Evolutionary conservation across 2,113 vertebrate genomes (phyloP).

Genomic region (Trichechus manatus): DNA sequence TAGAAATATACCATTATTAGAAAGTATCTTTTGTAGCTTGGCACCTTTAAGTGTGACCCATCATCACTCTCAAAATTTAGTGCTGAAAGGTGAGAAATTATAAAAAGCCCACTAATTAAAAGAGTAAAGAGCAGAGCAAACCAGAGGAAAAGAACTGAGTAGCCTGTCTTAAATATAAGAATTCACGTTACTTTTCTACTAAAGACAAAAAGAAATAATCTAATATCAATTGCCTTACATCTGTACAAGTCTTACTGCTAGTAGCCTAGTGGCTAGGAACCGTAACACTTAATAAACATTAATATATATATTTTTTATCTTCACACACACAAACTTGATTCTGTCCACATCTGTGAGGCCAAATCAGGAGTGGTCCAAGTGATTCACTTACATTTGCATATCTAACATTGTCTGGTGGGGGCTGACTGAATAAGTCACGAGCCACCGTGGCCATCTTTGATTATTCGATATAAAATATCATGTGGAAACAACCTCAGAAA

Average conservation of each 20-base stretch:
- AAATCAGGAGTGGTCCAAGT: not conserved
- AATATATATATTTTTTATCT: not conserved
- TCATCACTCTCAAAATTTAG: conserved; percentile 6
- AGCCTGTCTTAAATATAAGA: conserved; percentile 28
- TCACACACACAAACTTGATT: conserved; percentile 40
- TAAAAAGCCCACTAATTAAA: conserved; percentile 39
- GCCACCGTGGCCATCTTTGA: not conserved
- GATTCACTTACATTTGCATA: not conserved
- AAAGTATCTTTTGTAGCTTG: not conserved
- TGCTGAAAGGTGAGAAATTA: conserved; percentile 38
- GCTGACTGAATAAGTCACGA: not conserved
- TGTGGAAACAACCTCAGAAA: not conserved
- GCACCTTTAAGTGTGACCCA: not conserved
- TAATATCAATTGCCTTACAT: not conserved
- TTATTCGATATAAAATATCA: not conserved
- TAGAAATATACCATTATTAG: not conserved
- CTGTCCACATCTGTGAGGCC: not conserved
- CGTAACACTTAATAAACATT: conserved; percentile 35
- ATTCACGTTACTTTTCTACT: conserved; percentile 28
- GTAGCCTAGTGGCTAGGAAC: not conserved
- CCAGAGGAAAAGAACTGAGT: conserved; percentile 18
- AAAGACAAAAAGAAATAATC: conserved; percentile 10
- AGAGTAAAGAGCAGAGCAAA: conserved; percentile 25
- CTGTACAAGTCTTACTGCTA: not conserved
- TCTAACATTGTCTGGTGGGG: not conserved